Base-by-base conservation (phyloP, 2,888 invertebrate species). In the Altica lythri region DNA sequence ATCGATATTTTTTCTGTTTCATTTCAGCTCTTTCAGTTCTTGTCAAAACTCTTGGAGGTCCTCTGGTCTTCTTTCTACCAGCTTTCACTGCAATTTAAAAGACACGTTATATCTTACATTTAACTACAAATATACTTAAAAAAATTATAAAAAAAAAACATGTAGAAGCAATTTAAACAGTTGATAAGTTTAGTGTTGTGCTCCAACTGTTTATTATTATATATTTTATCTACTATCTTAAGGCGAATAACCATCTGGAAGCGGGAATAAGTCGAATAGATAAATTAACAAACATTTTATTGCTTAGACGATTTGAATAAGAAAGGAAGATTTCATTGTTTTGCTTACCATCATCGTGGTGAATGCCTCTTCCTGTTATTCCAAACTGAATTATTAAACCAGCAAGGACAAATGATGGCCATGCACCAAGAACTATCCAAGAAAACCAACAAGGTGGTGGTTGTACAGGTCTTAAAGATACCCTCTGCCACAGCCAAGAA, bases 1-100 rank as follows among this genome's bases (percentile, higher is more conserved):
- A 92, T 61, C 92, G 81, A 75, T 92, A 93, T 74, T 90, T 90
- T 72, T 89, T 86, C 74, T 92, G 91, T 49, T 88, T 82, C 75
- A 89, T 84, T 75, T 90, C 89, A 58, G 90, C 90, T 47, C 88
- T 81, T 53, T 88, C 88, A 69, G 90, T 88, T 53, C 89, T 82
- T 0, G 87, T 88, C 60, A 89, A 76, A 22, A 79, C 75, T 55
- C 80, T 75, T 55, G 71, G 63, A 43, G 64, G 69, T 27, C 67
- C 73, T 72, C 78, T 72, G 16, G 75, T 72, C 63, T 79, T 79
- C 66, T 79, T 79, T 56, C 78, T 72, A 53, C 78, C 78, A 58
- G 78, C 76, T 61, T 75, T 73, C 64, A 75, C 71, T 73, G 53
- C 43, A 66, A 63, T 3, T 17, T 17, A 18, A n/a, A 17, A 10